Base-by-base conservation (phyloP, 2,888 invertebrate genomes). In the Acronicta psi region DNA sequence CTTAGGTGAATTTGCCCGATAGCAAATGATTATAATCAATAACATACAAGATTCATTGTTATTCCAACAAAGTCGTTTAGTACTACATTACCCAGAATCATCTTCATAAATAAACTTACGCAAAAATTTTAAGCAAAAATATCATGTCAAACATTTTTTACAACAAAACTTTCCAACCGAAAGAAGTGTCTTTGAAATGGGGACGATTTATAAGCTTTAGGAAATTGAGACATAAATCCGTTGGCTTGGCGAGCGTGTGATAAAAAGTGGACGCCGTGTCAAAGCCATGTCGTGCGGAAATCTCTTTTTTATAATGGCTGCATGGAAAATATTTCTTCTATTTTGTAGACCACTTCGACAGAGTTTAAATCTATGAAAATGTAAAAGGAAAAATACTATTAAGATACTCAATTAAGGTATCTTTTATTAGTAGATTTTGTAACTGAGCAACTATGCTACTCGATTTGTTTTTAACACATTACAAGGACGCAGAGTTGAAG, bases 161-260 rank as follows among this genome's bases (percentile, higher is more conserved):
- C 58, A 62, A 47, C 51, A 53, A 25, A 13, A 59, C 55, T 58
- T 69, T 60, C 50, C 53, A 62, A 59, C 36, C 55, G 46, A 56
- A 52, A 57, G 55, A 46, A 56, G 54, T 75, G 62, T 64, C 73
- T 65, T 74, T 61, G 67, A 69, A 71, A 76, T 69, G 65, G 66
- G 69, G 54, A 65, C 70, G 62, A 77, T 78, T 75, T 79, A 77
- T 80, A 75, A 66, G 75, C 77, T 75, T 75, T 63, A 73, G 78
- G 77, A 80, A 80, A 80, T 80, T 81, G 81, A 73, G 69, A 63
- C 73, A 77, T 80, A 81, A 80, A 80, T 80, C 67, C 70, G 60
- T 56, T 58, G 52, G 65, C 52, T 42, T 56, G 58, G 60, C 64
- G 52, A 67, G 69, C 59, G 65, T 58, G 69, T 71, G 72, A 75